These are phyloP conservation scores for Scartelaos histophorus DNA, from an alignment of 2,113 vertebrate species.

Conservation along the genomic window DNA sequence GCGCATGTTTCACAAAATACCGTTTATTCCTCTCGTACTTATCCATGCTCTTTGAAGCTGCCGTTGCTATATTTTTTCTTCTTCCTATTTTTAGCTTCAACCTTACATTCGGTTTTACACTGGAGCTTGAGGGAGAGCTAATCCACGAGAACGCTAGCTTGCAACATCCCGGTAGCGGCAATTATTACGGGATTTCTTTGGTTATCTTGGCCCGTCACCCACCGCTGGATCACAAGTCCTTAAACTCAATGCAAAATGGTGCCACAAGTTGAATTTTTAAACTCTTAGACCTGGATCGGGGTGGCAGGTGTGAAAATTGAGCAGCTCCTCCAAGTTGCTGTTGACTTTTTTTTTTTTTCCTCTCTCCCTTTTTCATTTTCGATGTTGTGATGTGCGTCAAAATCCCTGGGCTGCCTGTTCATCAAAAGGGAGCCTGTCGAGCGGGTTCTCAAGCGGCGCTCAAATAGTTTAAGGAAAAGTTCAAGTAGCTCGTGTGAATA, in stretches of 20 bases:
- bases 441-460: background rate
- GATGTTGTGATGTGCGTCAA: constrained; percentile 34
- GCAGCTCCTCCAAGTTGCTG: constrained; percentile 30
- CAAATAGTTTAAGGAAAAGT: background rate
- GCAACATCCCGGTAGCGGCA: constrained; percentile 55
- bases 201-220: constrained; percentile 70
- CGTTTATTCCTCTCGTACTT: constrained; percentile 57
- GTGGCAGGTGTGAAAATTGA: constrained; percentile 65
- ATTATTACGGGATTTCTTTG: constrained; percentile 61
- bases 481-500: background rate
- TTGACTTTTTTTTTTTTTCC: constrained; percentile 25
- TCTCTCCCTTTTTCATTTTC: background rate
- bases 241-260: constrained; percentile 47
- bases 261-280: constrained; percentile 17
- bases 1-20: constrained; percentile 55
- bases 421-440: constrained; percentile 10
- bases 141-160: constrained; percentile 61
- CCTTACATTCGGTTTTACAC: constrained; percentile 55
- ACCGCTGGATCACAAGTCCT: constrained; percentile 63
- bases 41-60: constrained; percentile 77
- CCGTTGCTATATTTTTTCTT: constrained; percentile 58
- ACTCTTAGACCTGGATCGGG: constrained; percentile 49
- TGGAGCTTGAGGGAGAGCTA: constrained; percentile 53
- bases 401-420: constrained; percentile 8
- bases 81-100: constrained; percentile 65